Base-by-base conservation (phyloP, 37 sponge, comb jelly and placozoan genomes). In the Chondrilla cf. caribensis region DNA sequence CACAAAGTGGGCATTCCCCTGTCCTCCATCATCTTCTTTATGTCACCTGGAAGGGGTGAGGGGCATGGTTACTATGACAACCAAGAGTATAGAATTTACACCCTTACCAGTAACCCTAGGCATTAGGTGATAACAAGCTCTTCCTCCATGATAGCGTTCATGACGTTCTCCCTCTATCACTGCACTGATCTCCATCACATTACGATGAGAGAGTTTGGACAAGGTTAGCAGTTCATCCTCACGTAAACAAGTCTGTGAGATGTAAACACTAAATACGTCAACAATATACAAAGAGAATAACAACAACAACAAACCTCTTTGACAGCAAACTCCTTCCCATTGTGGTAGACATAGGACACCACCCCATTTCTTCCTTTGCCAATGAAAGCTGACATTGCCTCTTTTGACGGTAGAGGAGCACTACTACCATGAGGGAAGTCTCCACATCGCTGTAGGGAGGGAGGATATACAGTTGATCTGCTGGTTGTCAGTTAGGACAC, bases 291-390 rank as follows among this genome's bases (percentile, higher is more conserved):
- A 47, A 47, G 51, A 11, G 6, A 14, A 47, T 47, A 47, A 6
- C 6, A 11, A 47, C 6, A 6, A 47, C 11, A 14, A 15, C 29
- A 62, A 29, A 62, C 64, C 64, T 73, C 25, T 39, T 73, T 73
- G n/a, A 73, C 76, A 43, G 76, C 76, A 73, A 73, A 73, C 76
- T 73, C 76, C 44, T 40, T 42, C 24, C 76, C 42, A 2, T 39
- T n/a, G 43, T 43, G 44, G 43, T 73, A 73, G 44, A 73, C 36
- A 37, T 36, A 43, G 24, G 43, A n/a, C 24, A 73, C 44, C 25
- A 42, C 25, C 21, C 76, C 76, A 73, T 73, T 73, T 15, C 76
- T 43, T 39, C 76, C 76, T 39, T 73, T 39, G 2, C 76, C 76
- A 73, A 73, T 73, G 44, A 4, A 4, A n/a, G 24, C 19, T 22